Evolutionary conservation across 2,888 invertebrate species (phyloP), one percentile per base, ranked within the genome.

Genomic region (Archips crataeganus): DNA sequence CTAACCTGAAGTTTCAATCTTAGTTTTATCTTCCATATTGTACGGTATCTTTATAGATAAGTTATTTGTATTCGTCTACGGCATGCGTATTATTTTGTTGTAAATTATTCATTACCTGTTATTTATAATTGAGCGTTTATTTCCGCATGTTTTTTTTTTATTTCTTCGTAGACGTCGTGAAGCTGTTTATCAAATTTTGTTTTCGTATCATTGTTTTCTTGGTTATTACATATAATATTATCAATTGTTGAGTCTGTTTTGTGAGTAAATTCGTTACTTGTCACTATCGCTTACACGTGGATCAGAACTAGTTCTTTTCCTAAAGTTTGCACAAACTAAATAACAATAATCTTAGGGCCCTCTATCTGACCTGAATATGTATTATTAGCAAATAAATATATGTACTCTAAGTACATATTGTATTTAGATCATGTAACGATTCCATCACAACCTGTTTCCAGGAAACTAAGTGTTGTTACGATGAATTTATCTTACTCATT

Each of bases 231-330:
- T 39, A 15, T 42, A 42, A 9, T 32, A 36, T 59, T 42, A 47
- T 45, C 65, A 36, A 15, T 51, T 51, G 36, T 49, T 36, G 10
- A n/a, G 36, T 59, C 61, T 59, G 47, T 51, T 70, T 70, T 65
- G 60, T 23, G 69, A 65, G 54, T 54, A 70, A 63, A 69, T 63
- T 64, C 59, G 59, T 36, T 63, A 68, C 36, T 60, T 32, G 57
- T 57, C 13, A 57, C 69, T 73, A 85, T 74, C 74, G 81, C 85
- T 70, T 88, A 85, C 89, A 88, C 89, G 88, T 85, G 88, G 78
- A 75, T 65, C 76, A 79, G 81, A 87, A 84, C 88, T 87, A 86
- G 87, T 85, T 88, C 82, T 83, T 80, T 84, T 82, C 79, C 82
- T 79, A 76, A 77, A 79, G 81, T 86, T 84, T 85, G 81, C 80